Conservation (phyloP, 2,113 vertebrate species). For the Scomber scombrus region DNA sequence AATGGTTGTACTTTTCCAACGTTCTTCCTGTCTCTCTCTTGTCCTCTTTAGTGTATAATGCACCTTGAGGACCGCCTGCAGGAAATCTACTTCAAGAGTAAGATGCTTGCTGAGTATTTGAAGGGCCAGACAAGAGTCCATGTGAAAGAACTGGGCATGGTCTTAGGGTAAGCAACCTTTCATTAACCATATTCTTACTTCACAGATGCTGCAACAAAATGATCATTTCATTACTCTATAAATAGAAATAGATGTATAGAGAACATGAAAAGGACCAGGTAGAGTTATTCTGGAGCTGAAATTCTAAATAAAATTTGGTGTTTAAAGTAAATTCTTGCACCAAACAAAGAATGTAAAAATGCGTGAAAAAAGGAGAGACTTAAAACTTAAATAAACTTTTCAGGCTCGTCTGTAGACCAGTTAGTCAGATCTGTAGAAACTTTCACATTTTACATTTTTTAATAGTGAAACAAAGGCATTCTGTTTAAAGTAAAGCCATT, state of each 20-base stretch:
- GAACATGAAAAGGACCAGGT: too few species aligned
- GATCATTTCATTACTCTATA: not conserved
- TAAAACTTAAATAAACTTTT: not conserved
- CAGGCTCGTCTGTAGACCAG: not conserved
- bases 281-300: too few species aligned
- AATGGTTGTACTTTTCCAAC: not conserved
- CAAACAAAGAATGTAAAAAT: not conserved
- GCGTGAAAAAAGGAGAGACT: not conserved
- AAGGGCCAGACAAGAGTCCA: slow-evolving; percentile 98
- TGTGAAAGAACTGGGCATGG: slow-evolving; percentile 95
- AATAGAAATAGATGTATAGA: too few species aligned
- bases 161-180: slow-evolving; percentile 90
- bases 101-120: slow-evolving; percentile 97
- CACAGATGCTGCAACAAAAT: not conserved
- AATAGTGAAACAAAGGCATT: not conserved
- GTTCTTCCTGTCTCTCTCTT: not conserved
- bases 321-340: too few species aligned
- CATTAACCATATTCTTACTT: not conserved
- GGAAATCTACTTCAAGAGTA: slow-evolving; percentile 98
- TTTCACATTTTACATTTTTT: not conserved
- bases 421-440: not conserved
- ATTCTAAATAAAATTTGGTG: too few species aligned
- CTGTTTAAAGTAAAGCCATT: not conserved
- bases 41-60: slow-evolving; percentile 92
- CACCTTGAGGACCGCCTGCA: slow-evolving; percentile 97